phyloP scores from a whole-genome alignment of 2,888 invertebrate species.

The Noctua fimbriata region DNA sequence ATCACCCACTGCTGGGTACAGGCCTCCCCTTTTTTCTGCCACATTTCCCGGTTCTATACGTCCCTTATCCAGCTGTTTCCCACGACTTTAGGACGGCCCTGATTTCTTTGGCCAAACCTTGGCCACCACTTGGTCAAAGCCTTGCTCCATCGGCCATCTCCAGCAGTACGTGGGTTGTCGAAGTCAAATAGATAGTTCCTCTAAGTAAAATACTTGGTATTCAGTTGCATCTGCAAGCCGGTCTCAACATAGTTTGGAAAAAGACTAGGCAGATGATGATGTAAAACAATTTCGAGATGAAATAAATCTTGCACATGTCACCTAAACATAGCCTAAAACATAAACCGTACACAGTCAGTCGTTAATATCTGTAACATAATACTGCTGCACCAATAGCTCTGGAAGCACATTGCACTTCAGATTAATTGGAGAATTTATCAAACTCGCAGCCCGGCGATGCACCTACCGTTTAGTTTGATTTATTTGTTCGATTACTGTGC shows the following conservation, averaged over 20 bases:
- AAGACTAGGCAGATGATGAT: neutral
- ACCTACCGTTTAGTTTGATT: constrained; percentile 62
- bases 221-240: neutral
- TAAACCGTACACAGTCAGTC: constrained; percentile 15
- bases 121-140: no score
- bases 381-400: constrained; percentile 57
- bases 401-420: constrained; percentile 59
- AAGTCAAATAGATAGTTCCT: neutral
- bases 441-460: constrained; percentile 56
- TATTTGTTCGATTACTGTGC: constrained; percentile 57
- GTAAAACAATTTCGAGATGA: neutral
- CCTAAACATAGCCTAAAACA: constrained; percentile 1
- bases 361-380: constrained; percentile 49
- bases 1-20: no score
- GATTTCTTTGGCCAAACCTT: no score
- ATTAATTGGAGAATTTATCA: constrained; percentile 68
- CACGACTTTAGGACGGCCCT: no score
- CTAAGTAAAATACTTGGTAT: neutral
- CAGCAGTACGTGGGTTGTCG: neutral
- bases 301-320: neutral
- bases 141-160: no score
- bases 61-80: no score
- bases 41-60: no score
- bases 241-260: neutral
- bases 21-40: no score